phyloP scores from a whole-genome alignment of 1,140 invertebrate genomes.

The Planococcus citri region DNA sequence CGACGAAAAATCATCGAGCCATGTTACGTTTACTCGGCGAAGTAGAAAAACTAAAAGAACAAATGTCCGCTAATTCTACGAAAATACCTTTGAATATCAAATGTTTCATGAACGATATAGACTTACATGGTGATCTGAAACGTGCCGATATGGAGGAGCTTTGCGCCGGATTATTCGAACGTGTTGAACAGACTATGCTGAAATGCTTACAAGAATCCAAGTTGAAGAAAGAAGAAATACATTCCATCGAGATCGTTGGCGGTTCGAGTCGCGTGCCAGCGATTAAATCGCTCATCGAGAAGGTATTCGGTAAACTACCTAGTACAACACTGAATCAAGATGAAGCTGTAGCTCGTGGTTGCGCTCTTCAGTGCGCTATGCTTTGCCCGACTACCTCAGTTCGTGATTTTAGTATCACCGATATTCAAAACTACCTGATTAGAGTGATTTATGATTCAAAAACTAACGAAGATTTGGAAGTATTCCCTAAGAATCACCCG shows the following conservation, averaged over 20 bases:
- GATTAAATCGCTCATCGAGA: conserved; percentile 77
- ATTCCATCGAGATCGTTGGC: conserved; percentile 91
- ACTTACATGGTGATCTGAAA: conserved; percentile 52
- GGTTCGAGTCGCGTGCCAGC: conserved; percentile 88
- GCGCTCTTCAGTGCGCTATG: conserved; percentile 93
- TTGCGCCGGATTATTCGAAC: conserved; percentile 56
- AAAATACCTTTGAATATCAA: conserved; percentile 91
- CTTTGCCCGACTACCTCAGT: conserved; percentile 91
- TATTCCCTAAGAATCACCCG: conserved; percentile 77
- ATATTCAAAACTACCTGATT: conserved; percentile 84
- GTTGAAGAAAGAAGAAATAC: conserved; percentile 69
- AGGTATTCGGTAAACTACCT: conserved; percentile 70
- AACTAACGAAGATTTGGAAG: conserved; percentile 41
- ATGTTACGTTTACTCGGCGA: conserved; percentile 76
- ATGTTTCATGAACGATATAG: conserved; percentile 96
- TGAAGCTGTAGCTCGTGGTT: conserved; percentile 90
- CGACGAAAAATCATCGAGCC: conserved; percentile 66
- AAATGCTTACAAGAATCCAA: conserved; percentile 63
- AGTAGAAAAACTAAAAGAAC: conserved; percentile 95
- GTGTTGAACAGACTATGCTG: conserved; percentile 54
- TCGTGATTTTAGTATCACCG: conserved; percentile 82
- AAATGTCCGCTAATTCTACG: conserved; percentile 97
- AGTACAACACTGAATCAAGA: conserved; percentile 97
- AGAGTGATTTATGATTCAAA: conserved; percentile 68
- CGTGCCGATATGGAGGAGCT: conserved; percentile 67